Conservation (phyloP, 2,888 invertebrate species). For the Acanthosoma haemorrhoidale region DNA sequence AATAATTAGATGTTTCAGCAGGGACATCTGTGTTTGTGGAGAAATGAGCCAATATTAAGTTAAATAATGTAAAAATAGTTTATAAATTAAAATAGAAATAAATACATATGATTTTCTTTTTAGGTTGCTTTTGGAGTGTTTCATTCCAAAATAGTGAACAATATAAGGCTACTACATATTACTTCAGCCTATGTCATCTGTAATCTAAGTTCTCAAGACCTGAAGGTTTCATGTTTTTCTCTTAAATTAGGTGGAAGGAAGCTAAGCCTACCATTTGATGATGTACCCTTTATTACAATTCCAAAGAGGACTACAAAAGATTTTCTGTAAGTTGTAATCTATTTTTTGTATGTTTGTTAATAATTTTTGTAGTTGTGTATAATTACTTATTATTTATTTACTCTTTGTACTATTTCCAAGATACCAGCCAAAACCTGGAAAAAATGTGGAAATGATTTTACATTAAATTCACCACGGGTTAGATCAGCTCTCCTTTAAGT, state of each 20-base stretch:
- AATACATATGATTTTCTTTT: constrained; percentile 38
- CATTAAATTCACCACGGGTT: too few species aligned
- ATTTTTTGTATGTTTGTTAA: not conserved
- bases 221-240: constrained; percentile 54
- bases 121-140: constrained; percentile 60
- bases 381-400: too few species aligned
- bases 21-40: too few species aligned
- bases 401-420: too few species aligned
- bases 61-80: too few species aligned
- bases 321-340: constrained; percentile 1
- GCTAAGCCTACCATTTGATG: not conserved
- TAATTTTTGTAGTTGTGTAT: too few species aligned
- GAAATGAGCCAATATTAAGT: too few species aligned
- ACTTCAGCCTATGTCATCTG: constrained; percentile 58
- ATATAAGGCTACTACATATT: constrained; percentile 61
- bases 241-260: constrained; percentile 41
- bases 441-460: too few species aligned
- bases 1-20: too few species aligned
- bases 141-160: constrained; percentile 58
- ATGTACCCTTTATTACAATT: not conserved
- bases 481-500: too few species aligned
- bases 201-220: constrained; percentile 54
- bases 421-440: too few species aligned
- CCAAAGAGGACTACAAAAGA: constrained; percentile 3
- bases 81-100: not conserved